phyloP scores from a whole-genome alignment of 2,797 vertebrate species.

The Emydoidea blandingii region DNA sequence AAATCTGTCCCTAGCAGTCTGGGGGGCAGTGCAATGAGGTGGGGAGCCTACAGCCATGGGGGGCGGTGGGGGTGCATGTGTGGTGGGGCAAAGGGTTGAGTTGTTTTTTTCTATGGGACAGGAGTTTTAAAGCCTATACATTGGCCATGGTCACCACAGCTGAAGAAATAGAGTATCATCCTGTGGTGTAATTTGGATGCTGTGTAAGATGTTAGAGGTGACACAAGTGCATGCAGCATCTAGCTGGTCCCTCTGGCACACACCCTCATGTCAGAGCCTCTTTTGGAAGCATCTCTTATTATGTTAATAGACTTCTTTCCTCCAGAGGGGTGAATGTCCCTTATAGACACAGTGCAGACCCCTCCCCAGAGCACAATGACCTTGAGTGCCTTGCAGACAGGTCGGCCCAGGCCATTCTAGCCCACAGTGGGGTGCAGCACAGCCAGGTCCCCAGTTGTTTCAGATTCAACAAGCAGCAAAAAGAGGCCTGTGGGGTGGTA shows the following conservation, averaged over 20 bases:
- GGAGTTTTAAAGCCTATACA: too few relatives aligned
- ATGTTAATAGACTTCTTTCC: neutral
- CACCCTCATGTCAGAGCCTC: neutral
- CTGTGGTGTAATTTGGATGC: neutral
- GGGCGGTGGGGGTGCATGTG: fast-evolving
- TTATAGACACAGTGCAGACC: neutral
- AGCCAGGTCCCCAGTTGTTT: neutral
- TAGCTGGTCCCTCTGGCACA: neutral
- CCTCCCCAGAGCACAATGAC: neutral
- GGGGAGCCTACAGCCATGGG: neutral
- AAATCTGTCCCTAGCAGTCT: neutral
- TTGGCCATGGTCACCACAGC: neutral
- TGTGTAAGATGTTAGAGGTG: too few relatives aligned
- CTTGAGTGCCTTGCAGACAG: neutral
- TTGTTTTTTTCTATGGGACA: too few relatives aligned
- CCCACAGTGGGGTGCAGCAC: neutral
- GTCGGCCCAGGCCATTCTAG: neutral
- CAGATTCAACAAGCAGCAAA: neutral
- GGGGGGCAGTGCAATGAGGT: neutral
- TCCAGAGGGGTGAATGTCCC: neutral
- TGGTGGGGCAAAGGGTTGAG: too few relatives aligned
- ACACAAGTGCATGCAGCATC: neutral
- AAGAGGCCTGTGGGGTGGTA: neutral
- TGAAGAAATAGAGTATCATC: neutral
- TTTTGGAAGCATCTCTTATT: neutral